A percentile compares a stretch with the other conserved stretches of the same genome.
Evolutionary conservation across 2,113 vertebrate genomes (phyloP).

Genomic region (Archocentrus centrarchus): DNA sequence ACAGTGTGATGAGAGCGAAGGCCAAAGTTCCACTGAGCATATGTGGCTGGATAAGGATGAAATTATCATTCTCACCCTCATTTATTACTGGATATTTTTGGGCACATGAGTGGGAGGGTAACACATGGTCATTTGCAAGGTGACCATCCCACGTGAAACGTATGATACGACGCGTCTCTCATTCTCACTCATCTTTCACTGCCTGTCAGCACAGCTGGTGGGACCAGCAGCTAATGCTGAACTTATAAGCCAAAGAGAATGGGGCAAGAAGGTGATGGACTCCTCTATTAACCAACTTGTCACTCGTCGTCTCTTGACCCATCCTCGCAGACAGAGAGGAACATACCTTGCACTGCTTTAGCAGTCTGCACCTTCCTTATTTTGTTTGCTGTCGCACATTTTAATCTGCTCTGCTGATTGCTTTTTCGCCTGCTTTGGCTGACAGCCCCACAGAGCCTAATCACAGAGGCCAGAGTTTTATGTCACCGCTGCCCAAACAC

Average conservation of each 20-base stretch:
- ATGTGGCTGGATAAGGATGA: slow-evolving; percentile 51
- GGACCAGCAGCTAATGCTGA: neutral
- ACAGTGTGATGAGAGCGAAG: slow-evolving; percentile 43
- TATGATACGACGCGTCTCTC: neutral
- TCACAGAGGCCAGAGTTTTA: slow-evolving; percentile 53
- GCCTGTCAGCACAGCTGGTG: neutral
- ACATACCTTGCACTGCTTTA: neutral
- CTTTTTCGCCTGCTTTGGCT: slow-evolving; percentile 59
- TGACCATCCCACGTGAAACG: neutral
- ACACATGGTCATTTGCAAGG: neutral
- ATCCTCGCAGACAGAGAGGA: slow-evolving; percentile 13
- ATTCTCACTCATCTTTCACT: neutral
- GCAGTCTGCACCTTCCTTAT: slow-evolving; percentile 47
- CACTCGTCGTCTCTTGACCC: slow-evolving; percentile 45
- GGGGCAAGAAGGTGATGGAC: slow-evolving; percentile 43
- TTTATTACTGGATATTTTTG: slow-evolving; percentile 40
- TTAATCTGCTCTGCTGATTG: slow-evolving; percentile 69
- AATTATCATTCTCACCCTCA: slow-evolving; percentile 20
- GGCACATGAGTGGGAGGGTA: neutral
- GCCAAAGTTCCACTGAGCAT: slow-evolving; percentile 56
- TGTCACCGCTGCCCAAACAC: slow-evolving; percentile 67
- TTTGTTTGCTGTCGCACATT: slow-evolving; percentile 67
- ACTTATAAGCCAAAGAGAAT: slow-evolving; percentile 1
- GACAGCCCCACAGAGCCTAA: slow-evolving; percentile 52
- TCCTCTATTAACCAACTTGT: slow-evolving; percentile 60